These are phyloP conservation scores for Leptinotarsa juncta DNA, from an alignment of 2,888 invertebrate genomes.

Conservation along the genomic window DNA sequence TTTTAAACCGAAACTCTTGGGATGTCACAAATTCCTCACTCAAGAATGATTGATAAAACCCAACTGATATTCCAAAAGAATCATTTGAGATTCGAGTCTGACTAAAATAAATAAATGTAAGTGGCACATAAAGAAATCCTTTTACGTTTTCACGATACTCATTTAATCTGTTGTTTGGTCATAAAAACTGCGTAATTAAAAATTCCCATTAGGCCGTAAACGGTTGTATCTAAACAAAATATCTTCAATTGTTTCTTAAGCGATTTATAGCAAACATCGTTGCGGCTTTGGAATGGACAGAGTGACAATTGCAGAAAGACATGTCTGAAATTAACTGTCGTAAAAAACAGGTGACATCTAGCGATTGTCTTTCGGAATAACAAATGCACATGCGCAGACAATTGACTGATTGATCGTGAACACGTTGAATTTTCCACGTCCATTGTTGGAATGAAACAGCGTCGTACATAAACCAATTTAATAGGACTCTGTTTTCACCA, in stretches of 20 bases:
- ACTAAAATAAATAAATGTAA: constrained; percentile 43
- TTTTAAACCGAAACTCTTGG: not conserved
- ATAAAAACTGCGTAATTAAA: constrained; percentile 54
- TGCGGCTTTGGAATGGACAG: constrained; percentile 46
- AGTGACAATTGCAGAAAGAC: constrained; percentile 60
- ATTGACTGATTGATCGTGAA: constrained; percentile 57
- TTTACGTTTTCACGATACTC: constrained; percentile 38
- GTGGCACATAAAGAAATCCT: constrained; percentile 40
- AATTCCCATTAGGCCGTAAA: constrained; percentile 54
- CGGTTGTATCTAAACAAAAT: constrained; percentile 55
- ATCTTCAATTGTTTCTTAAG: constrained; percentile 55
- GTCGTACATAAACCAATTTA: constrained; percentile 11
- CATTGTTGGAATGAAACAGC: constrained; percentile 19
- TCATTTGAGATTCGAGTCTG: constrained; percentile 29
- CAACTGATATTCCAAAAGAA: constrained; percentile 17
- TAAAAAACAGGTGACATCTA: constrained; percentile 60
- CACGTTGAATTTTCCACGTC: constrained; percentile 29
- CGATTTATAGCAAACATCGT: constrained; percentile 54
- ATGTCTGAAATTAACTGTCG: constrained; percentile 60
- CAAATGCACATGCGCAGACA: constrained; percentile 55
- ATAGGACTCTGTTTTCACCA: not conserved
- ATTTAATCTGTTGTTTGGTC: constrained; percentile 39
- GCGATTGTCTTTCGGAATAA: constrained; percentile 55
- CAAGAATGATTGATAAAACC: constrained; percentile 10
- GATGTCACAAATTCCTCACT: constrained; percentile 7